Evolutionary conservation across 2,888 invertebrate species (phyloP).

Genomic region (Sphinx pinastri): DNA sequence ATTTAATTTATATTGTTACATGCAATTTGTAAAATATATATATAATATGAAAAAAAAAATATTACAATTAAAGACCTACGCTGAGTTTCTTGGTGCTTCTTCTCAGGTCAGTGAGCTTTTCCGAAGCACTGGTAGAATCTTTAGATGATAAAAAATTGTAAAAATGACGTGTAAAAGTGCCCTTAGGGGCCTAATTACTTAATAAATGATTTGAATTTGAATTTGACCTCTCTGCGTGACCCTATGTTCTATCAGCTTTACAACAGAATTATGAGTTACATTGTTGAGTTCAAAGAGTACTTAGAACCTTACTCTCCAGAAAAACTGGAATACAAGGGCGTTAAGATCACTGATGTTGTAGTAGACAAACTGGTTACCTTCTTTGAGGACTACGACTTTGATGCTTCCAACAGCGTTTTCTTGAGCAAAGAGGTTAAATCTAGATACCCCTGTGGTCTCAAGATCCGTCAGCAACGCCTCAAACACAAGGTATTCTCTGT

Average conservation of each 20-base stretch:
- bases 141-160: too few relatives aligned
- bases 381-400: constrained; percentile 86
- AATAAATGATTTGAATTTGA: too few relatives aligned
- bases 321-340: constrained; percentile 83
- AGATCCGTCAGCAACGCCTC: constrained; percentile 87
- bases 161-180: too few relatives aligned
- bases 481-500: constrained; percentile 88
- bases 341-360: constrained; percentile 84
- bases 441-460: constrained; percentile 64
- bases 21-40: too few relatives aligned
- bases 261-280: constrained; percentile 83
- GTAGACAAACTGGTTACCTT: constrained; percentile 86
- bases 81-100: too few relatives aligned
- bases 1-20: too few relatives aligned
- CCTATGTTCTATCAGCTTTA: constrained; percentile 88
- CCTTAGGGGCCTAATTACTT: too few relatives aligned
- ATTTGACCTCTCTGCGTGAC: constrained; percentile 87
- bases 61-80: too few relatives aligned
- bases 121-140: too few relatives aligned
- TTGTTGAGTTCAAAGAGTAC: constrained; percentile 85
- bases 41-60: too few relatives aligned
- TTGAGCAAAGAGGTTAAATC: constrained; percentile 55
- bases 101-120: too few relatives aligned
- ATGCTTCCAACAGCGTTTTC: constrained; percentile 82
- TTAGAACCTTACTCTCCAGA: constrained; percentile 83